Base-by-base conservation (phyloP, 2,113 vertebrate genomes). In the Ia io region DNA sequence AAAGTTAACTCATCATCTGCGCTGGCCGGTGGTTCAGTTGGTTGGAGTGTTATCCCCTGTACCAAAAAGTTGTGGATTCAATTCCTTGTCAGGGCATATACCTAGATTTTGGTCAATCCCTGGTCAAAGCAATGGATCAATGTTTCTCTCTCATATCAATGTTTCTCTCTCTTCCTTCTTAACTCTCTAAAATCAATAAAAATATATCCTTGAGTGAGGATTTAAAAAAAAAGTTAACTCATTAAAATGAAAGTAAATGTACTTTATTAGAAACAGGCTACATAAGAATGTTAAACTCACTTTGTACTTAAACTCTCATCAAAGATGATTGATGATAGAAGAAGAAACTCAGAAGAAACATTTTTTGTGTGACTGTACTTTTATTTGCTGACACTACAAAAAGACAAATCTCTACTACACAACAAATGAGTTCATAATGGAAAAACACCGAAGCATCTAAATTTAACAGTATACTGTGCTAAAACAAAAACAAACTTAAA, bases 391-490 rank as follows among this genome's bases (percentile, higher is more conserved):
- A 94, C 20, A 74, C 47, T 35, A 93, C 61, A 80, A 82, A 96
- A 93, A 92, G 47, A 23, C 71, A 88, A 69, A 76, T 92, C 44
- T 93, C 71, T 80, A 69, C 63, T 53, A 93, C 49, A 84, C 35
- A 25, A 85, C 89, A 44, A 94, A 88, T 86, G 61, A 95, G 91
- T 80, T 96, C 69, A 56, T 71, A 84, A 84, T 88, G 83, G 56
- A 90, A 96, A 97, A 97, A 95, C 44, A 93, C 88, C 32, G 4
- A 61, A 76, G n/a, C 40, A 79, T 65, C 82, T 87, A 92, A 88
- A 84, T 80, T 11, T 92, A 44, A 44, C 30, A 63, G 20, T 74
- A 69, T 16, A 71, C 18, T 44, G 30, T 51, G 59, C 13, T 11
- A 49, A 94, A 30, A 59, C 42, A 84, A 84, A 96, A 94, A 79